Evolutionary conservation across 1,140 invertebrate genomes (phyloP).

Genomic region (Uloborus diversus): DNA sequence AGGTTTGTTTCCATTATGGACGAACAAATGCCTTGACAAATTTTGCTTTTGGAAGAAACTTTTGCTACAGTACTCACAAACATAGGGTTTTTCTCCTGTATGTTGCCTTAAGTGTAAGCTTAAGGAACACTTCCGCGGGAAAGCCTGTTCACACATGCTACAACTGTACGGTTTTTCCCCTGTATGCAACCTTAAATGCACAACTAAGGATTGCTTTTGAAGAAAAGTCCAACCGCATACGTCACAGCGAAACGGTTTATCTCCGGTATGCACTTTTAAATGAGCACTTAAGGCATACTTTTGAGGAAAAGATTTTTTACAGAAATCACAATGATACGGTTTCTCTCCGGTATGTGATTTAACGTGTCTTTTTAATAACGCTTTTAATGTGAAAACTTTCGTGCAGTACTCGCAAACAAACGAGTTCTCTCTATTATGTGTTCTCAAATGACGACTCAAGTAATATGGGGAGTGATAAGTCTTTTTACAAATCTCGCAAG

Average conservation of each 20-base stretch:
- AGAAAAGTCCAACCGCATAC: conserved; percentile 72
- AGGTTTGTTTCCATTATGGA: conserved; percentile 63
- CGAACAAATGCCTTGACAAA: conserved; percentile 61
- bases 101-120: conserved; percentile 16
- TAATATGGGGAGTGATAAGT: background rate
- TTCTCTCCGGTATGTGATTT: conserved; percentile 82
- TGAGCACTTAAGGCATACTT: conserved; percentile 81
- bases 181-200: conserved; percentile 78
- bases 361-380: conserved; percentile 71
- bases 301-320: conserved; percentile 48
- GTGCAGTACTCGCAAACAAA: conserved; percentile 70
- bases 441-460: conserved; percentile 60
- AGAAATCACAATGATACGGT: conserved; percentile 69
- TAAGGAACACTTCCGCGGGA: conserved; percentile 62
- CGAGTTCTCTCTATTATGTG: conserved; percentile 57
- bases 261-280: conserved; percentile 76
- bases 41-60: conserved; percentile 81
- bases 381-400: conserved; percentile 68
- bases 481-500: background rate
- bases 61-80: conserved; percentile 89
- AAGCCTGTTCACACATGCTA: conserved; percentile 84
- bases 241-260: conserved; percentile 77
- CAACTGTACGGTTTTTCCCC: conserved; percentile 79
- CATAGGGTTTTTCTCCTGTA: conserved; percentile 82
- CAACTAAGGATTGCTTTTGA: background rate